phyloP scores from a whole-genome alignment of 2,113 vertebrate species.

The Sula dactylatra region DNA sequence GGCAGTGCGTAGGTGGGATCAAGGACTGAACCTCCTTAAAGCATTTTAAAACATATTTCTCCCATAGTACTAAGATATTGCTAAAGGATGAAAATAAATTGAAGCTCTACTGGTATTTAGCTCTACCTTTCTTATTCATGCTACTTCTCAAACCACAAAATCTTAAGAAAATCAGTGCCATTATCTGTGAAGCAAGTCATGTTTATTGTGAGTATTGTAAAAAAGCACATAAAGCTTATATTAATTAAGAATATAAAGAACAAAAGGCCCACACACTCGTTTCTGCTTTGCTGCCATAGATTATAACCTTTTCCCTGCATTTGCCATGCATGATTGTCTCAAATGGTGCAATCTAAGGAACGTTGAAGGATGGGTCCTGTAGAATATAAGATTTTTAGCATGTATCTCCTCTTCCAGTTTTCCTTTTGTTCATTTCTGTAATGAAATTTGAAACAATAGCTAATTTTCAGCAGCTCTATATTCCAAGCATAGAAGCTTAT shows the following conservation, averaged over 20 bases:
- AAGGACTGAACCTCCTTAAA: neutral
- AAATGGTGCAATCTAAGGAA: neutral
- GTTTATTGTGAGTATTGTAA: neutral
- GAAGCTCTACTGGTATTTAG: neutral
- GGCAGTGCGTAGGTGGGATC: neutral
- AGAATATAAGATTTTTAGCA: neutral
- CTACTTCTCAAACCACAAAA: neutral
- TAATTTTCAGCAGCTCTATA: neutral
- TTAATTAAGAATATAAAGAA: neutral
- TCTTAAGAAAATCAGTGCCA: neutral
- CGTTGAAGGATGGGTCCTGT: neutral
- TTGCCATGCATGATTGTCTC: neutral
- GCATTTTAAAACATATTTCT: neutral
- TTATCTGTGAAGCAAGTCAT: neutral
- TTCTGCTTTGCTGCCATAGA: neutral
- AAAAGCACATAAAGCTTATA: neutral
- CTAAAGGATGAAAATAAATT: neutral
- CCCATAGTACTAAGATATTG: neutral
- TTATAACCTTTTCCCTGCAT: neutral
- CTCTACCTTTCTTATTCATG: neutral
- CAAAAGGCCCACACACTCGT: neutral
- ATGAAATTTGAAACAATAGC: neutral
- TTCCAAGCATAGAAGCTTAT: neutral
- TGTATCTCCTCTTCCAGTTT: neutral
- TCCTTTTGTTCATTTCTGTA: neutral